phyloP scores from a whole-genome alignment of 1,140 invertebrate species.

The Metaphire vulgaris region DNA sequence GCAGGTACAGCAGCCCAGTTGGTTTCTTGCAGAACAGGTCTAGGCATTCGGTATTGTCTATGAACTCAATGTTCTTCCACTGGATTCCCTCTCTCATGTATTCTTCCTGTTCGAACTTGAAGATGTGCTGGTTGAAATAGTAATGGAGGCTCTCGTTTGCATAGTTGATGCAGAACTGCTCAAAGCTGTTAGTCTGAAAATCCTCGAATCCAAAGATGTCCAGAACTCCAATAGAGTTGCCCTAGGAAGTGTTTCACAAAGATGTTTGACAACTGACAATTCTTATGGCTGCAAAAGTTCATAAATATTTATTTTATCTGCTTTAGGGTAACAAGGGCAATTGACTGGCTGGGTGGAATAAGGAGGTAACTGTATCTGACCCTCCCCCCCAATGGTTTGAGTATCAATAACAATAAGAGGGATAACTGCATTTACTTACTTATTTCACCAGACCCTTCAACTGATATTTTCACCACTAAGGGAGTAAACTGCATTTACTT shows the following conservation, averaged over 20 bases:
- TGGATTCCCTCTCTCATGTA: slow-evolving; percentile 77
- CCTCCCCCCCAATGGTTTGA: too few species aligned
- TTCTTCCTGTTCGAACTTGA: slow-evolving; percentile 71
- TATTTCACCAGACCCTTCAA: too few species aligned
- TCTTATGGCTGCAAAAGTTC: slow-evolving; percentile 7
- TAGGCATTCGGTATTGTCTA: slow-evolving; percentile 73
- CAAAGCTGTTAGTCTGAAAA: slow-evolving; percentile 72
- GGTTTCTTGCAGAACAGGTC: slow-evolving; percentile 74
- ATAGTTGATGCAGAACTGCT: slow-evolving; percentile 95
- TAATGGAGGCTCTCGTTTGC: slow-evolving; percentile 94
- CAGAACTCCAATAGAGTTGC: slow-evolving; percentile 84
- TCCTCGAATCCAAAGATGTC: slow-evolving; percentile 98
- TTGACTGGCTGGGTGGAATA: too few species aligned
- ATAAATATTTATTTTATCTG: too few species aligned
- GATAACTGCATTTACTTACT: too few species aligned
- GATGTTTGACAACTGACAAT: slow-evolving; percentile 14
- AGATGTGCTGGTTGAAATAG: slow-evolving; percentile 97
- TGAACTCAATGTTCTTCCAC: slow-evolving; percentile 70
- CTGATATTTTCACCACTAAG: too few species aligned
- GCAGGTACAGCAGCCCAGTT: slow-evolving; percentile 77
- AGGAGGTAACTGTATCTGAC: too few species aligned
- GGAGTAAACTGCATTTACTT: too few species aligned
- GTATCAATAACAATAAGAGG: too few species aligned
- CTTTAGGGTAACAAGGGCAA: slow-evolving; percentile 33
- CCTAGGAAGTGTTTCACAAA: slow-evolving; percentile 46